Conservation (phyloP, 2,888 invertebrate genomes). For the Callyntrura sp. region DNA sequence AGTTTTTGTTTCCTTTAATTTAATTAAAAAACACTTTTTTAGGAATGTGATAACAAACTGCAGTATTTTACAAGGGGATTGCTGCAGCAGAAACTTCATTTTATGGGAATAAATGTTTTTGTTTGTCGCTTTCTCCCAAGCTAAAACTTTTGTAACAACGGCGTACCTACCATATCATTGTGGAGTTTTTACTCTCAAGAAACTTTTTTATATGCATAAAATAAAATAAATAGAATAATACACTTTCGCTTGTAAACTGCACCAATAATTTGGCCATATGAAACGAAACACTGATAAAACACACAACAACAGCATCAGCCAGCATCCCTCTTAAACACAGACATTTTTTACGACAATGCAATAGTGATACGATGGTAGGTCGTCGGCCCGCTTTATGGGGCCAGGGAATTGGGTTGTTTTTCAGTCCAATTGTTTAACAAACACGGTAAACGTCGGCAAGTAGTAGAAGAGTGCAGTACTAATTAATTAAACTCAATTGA, state of each 20-base stretch:
- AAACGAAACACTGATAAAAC: no score
- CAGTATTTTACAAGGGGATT: no score
- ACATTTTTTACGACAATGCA: background rate
- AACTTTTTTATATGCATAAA: background rate
- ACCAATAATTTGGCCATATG: background rate
- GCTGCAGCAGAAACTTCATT: no score
- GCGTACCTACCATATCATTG: no score
- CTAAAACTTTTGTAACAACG: no score
- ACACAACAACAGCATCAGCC: no score
- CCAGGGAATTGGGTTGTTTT: background rate
- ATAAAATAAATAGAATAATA: background rate
- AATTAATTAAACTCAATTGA: constrained; percentile 73
- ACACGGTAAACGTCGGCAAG: background rate
- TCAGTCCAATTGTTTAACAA: constrained; percentile 10
- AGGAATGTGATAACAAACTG: no score
- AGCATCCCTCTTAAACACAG: background rate
- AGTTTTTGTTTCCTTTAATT: no score
- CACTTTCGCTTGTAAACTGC: background rate
- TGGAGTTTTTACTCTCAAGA: background rate
- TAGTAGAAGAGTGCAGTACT: constrained; percentile 42
- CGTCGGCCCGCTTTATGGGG: constrained; percentile 30
- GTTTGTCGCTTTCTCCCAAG: no score
- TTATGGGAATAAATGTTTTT: no score
- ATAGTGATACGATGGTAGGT: background rate
- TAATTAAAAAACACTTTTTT: no score